Evolutionary conservation across 1,140 invertebrate genomes (phyloP), one percentile per base, ranked within the genome.

Genomic region (Doryteuthis pealeii): DNA sequence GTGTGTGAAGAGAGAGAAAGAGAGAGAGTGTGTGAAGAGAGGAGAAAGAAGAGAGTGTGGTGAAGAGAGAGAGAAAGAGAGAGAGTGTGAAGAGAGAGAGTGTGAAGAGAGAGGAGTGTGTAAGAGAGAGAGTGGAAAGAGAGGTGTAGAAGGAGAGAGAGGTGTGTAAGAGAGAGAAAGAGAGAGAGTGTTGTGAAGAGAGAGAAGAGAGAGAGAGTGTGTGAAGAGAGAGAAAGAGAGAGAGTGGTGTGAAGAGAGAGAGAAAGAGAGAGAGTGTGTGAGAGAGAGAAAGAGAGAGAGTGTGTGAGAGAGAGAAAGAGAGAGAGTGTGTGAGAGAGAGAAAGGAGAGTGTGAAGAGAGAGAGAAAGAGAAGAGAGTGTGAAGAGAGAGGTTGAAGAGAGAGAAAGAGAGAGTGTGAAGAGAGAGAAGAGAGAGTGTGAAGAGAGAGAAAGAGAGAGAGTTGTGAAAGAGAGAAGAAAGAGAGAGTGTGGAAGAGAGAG

Each of bases 31-130:
- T 5, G 15, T 15, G 22, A 3, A n/a, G 58, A 30, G 22, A 15
- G 28, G 22, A 15, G 15, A 4, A 62, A 6, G 15, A 15, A 62
- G 58, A 62, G 58, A 62, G 58, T n/a, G n/a, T n/a, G n/a, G n/a
- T n/a, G n/a, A n/a, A 62, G 58, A 62, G 58, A 62, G 58, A 62
- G 58, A 62, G 58, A 62, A 26, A 40, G 58, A n/a, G 3, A n/a
- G n/a, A n/a, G n/a, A n/a, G n/a, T n/a, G n/a, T n/a, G n/a, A n/a
- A n/a, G 28, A 30, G 58, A n/a, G 22, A 62, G 58, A 30, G 15
- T 5, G 58, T 5, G 3, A n/a, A 3, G 58, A 3, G 6, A 3
- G 28, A 3, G 15, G 58, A 62, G 28, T 4, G 22, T 3, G 58
- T 5, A 3, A 62, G 58, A 62, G 58, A 62, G 58, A 62, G 58